These are phyloP conservation scores for Xestoiulus laeticollis DNA, from an alignment of 2,888 invertebrate genomes.

Conservation along the genomic window DNA sequence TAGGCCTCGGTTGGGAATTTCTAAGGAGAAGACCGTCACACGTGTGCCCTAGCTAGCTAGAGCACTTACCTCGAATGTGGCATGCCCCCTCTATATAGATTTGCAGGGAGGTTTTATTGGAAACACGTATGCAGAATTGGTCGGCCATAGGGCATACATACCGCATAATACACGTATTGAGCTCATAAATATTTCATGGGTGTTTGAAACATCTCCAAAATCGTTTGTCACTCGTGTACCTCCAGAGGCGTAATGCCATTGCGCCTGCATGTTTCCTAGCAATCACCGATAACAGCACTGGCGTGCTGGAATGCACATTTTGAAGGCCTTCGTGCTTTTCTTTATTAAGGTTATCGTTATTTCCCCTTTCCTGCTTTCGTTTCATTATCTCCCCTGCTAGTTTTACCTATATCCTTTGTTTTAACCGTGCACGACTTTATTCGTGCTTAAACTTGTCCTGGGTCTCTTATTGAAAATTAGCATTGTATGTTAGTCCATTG, in stretches of 20 bases:
- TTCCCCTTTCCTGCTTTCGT: background rate
- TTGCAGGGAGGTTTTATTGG: slow-evolving; percentile 13
- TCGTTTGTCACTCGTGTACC: slow-evolving; percentile 1
- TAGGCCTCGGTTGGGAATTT: background rate
- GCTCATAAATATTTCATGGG: slow-evolving; percentile 13
- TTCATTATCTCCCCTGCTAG: no score
- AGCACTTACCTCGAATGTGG: background rate
- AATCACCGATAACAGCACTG: background rate
- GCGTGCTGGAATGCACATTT: background rate
- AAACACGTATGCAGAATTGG: background rate
- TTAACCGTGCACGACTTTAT: no score
- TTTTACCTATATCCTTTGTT: no score
- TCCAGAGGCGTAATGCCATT: slow-evolving; percentile 19
- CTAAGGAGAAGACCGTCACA: background rate
- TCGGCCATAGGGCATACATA: background rate
- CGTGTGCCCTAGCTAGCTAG: background rate
- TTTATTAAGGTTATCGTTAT: background rate
- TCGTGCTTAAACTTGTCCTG: no score
- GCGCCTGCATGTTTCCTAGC: background rate
- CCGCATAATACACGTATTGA: background rate
- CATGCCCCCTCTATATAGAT: background rate
- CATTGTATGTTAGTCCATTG: no score
- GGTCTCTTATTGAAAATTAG: no score
- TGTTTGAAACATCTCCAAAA: slow-evolving; percentile 16
- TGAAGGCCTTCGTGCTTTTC: background rate